Percentiles rank a stretch among this genome's conserved stretches.
These are phyloP conservation scores for Amiota minor DNA, from an alignment of 2,888 invertebrate genomes.

Conservation along the genomic window DNA sequence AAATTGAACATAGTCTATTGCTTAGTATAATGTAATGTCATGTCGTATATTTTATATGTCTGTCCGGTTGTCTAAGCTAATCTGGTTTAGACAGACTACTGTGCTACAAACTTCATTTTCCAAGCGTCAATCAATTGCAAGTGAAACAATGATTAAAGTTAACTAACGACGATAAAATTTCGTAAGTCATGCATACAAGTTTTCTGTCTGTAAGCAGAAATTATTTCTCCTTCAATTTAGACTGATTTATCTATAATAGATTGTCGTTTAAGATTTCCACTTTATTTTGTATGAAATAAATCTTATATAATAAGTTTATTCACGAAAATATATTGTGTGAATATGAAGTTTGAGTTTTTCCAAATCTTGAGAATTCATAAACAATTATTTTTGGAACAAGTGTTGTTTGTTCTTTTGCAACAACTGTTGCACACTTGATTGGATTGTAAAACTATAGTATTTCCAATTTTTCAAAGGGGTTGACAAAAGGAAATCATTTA, in stretches of 20 bases:
- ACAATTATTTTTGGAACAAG: no score
- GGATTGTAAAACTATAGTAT: no score
- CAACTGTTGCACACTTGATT: no score
- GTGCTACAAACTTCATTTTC: slow-evolving; percentile 52
- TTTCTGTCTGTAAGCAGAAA: not conserved
- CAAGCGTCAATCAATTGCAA: slow-evolving; percentile 45
- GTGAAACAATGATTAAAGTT: slow-evolving; percentile 16
- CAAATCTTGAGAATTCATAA: no score
- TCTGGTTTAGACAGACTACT: slow-evolving; percentile 1
- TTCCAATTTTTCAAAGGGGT: no score
- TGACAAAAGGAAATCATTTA: slow-evolving; percentile 1
- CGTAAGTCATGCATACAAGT: slow-evolving; percentile 31
- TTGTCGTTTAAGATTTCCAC: slow-evolving; percentile 59
- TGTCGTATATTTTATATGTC: no score
- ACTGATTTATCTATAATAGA: slow-evolving; percentile 47
- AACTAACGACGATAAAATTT: slow-evolving; percentile 41
- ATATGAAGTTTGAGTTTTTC: slow-evolving; percentile 17
- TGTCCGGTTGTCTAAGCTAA: no score
- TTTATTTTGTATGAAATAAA: slow-evolving; percentile 52
- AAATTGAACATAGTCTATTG: no score
- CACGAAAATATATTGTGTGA: slow-evolving; percentile 50
- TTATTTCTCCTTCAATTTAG: slow-evolving; percentile 17
- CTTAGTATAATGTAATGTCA: no score
- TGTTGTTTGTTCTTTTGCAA: no score
- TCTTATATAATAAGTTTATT: slow-evolving; percentile 52